Conservation (phyloP, 2,113 vertebrate genomes). For the Argyrosomus japonicus region DNA sequence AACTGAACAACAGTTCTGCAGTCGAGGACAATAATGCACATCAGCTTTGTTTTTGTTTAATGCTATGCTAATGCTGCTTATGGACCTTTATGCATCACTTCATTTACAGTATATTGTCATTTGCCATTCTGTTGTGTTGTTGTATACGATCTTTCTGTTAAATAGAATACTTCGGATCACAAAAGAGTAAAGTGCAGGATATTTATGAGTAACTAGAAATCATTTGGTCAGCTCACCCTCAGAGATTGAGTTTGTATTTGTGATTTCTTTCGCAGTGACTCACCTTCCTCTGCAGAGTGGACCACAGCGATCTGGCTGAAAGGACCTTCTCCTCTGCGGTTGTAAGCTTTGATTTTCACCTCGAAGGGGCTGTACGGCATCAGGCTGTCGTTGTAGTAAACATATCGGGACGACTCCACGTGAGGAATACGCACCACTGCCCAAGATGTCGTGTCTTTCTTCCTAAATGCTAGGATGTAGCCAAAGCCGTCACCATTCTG, state of each 20-base stretch:
- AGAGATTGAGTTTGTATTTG: neutral
- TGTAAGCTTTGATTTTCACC: conserved; percentile 94
- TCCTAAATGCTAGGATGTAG: conserved; percentile 92
- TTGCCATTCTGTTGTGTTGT: neutral
- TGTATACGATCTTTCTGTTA: neutral
- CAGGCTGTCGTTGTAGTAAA: conserved; percentile 92
- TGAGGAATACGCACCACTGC: conserved; percentile 83
- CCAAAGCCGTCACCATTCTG: conserved; percentile 96
- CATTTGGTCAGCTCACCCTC: neutral
- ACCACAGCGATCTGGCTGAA: conserved; percentile 92
- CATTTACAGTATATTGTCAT: too few relatives aligned
- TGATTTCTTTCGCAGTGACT: conserved; percentile 17
- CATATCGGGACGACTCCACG: conserved; percentile 90
- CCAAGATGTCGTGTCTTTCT: conserved; percentile 85
- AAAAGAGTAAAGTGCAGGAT: neutral
- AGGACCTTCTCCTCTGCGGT: conserved; percentile 92
- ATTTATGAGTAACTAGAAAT: neutral
- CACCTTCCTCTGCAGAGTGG: conserved; percentile 96
- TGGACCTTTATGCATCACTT: too few relatives aligned
- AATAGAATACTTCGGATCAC: neutral
- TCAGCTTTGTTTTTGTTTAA: neutral
- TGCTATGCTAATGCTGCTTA: too few relatives aligned
- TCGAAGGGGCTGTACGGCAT: conserved; percentile 92
- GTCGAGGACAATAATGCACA: neutral
- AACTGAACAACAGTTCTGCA: neutral